Percentiles rank a stretch among this genome's conserved stretches.
Evolutionary conservation across 2,888 invertebrate genomes (phyloP).

Genomic region (Petrolisthes cinctipes): DNA sequence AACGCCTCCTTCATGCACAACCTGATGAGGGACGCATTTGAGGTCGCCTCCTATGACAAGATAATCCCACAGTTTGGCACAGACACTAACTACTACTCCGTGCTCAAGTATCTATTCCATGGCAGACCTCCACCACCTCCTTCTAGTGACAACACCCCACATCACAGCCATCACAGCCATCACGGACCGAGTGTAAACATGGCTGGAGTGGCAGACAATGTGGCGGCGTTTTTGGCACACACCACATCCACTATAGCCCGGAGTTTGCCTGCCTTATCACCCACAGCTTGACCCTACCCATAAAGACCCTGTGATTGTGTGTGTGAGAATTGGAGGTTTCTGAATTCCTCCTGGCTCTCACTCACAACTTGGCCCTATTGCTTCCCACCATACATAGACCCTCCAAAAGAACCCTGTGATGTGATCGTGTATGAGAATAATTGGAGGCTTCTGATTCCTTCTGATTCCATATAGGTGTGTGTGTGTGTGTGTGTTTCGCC

Average conservation of each 20-base stretch:
- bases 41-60: conserved; percentile 64
- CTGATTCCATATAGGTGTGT: too few relatives aligned
- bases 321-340: too few relatives aligned
- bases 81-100: conserved; percentile 50
- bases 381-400: too few relatives aligned
- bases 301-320: too few relatives aligned
- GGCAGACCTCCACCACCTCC: background rate
- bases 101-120: conserved; percentile 47
- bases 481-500: too few relatives aligned
- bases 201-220: background rate
- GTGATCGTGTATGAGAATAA: too few relatives aligned
- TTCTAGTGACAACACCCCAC: background rate
- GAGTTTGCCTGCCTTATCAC: too few relatives aligned
- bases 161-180: background rate
- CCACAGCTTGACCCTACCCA: too few relatives aligned
- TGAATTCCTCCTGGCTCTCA: too few relatives aligned
- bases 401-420: too few relatives aligned
- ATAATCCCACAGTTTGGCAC: conserved; percentile 63
- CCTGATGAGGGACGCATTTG: conserved; percentile 47
- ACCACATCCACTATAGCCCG: background rate
- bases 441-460: too few relatives aligned
- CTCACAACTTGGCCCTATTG: too few relatives aligned
- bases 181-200: conserved; percentile 3
- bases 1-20: conserved; percentile 52
- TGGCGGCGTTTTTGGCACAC: background rate